phyloP scores from a whole-genome alignment of 2,113 vertebrate species.

The Erythrocercus mccallii region DNA sequence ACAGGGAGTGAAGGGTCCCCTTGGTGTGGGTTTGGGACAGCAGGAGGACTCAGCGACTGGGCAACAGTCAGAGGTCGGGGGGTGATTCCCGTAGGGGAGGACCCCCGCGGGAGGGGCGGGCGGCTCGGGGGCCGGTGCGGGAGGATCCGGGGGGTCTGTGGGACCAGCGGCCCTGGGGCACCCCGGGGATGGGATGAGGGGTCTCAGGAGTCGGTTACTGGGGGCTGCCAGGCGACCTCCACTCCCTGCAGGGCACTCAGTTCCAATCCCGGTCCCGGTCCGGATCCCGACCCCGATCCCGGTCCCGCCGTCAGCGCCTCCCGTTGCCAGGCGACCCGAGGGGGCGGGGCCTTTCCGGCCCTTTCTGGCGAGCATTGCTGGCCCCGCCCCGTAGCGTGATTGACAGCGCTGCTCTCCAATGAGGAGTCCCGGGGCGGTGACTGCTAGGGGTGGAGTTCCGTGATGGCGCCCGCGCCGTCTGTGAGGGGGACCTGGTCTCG shows the following conservation, averaged over 20 bases:
- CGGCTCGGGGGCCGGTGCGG: no score
- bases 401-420: neutral
- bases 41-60: neutral
- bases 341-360: neutral
- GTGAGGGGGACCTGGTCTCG: rapidly evolving
- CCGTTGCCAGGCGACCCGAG: neutral
- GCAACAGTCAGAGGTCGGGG: neutral
- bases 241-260: neutral
- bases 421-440: rapidly evolving
- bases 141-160: no score
- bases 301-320: neutral
- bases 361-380: rapidly evolving
- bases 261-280: rapidly evolving
- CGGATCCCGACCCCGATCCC: rapidly evolving
- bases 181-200: no score
- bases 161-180: neutral
- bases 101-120: neutral
- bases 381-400: neutral
- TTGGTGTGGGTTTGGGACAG: neutral
- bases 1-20: neutral
- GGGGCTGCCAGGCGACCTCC: neutral
- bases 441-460: rapidly evolving
- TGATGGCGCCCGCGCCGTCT: rapidly evolving
- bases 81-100: no score
- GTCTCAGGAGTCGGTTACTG: no score